Conservation (phyloP, 1,140 invertebrate genomes). For the Acarapis woodi region DNA sequence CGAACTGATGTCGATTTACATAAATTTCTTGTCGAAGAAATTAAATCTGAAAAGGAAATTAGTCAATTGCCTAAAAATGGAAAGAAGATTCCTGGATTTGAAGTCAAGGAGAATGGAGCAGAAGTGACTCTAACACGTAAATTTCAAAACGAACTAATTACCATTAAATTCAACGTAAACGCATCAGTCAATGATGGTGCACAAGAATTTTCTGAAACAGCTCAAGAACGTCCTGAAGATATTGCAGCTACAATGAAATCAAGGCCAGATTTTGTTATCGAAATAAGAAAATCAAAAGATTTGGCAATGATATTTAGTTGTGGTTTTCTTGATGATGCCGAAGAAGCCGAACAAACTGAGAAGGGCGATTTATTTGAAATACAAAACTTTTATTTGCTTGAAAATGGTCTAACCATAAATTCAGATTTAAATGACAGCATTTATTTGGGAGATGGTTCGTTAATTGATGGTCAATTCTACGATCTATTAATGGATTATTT, state of each 20-base stretch:
- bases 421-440: conserved; percentile 49
- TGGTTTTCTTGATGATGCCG: conserved; percentile 34
- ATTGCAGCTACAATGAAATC: conserved; percentile 6
- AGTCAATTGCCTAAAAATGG: conserved; percentile 21
- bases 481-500: conserved; percentile 72
- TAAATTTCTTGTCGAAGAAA: conserved; percentile 60
- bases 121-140: conserved; percentile 44
- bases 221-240: conserved; percentile 13
- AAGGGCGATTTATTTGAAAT: conserved; percentile 33
- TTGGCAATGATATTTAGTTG: conserved; percentile 42
- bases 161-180: conserved; percentile 53
- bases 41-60: conserved; percentile 46
- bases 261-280: conserved; percentile 55
- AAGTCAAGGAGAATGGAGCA: conserved; percentile 36
- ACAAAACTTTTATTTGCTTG: conserved; percentile 41
- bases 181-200: conserved; percentile 61
- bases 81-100: conserved; percentile 42
- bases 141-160: conserved; percentile 42
- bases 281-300: conserved; percentile 24
- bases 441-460: conserved; percentile 59
- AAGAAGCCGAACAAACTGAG: conserved; percentile 27
- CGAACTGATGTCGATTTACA: conserved; percentile 53
- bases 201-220: conserved; percentile 31
- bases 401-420: conserved; percentile 18
- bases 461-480: conserved; percentile 65